These are phyloP conservation scores for Epinephelus coioides DNA, from an alignment of 2,797 vertebrate species.

Conservation along the genomic window DNA sequence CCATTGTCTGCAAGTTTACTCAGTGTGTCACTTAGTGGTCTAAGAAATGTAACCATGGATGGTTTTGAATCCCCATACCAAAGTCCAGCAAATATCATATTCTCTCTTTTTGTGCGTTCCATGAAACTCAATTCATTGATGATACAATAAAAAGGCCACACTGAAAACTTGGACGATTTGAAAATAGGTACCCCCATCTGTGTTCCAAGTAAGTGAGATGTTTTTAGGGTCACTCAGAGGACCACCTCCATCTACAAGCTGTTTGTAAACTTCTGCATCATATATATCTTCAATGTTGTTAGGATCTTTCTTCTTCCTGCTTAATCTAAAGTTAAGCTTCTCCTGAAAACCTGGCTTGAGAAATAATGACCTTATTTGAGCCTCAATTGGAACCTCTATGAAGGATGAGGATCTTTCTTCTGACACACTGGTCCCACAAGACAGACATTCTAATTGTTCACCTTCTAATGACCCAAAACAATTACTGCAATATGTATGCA, in stretches of 20 bases:
- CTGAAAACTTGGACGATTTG: slow-evolving; percentile 50
- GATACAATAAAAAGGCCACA: slow-evolving; percentile 59
- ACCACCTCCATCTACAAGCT: slow-evolving; percentile 3
- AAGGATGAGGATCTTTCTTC: slow-evolving; percentile 33
- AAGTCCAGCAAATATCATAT: slow-evolving; percentile 53
- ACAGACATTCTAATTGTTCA: slow-evolving; percentile 38
- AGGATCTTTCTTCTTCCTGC: not conserved
- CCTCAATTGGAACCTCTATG: slow-evolving; percentile 46
- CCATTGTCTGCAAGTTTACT: slow-evolving; percentile 40
- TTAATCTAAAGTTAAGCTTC: slow-evolving; percentile 22
- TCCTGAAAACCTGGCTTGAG: slow-evolving; percentile 27
- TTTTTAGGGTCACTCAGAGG: slow-evolving; percentile 31
- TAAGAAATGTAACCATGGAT: slow-evolving; percentile 19
- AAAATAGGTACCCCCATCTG: slow-evolving; percentile 49
- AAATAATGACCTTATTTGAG: slow-evolving; percentile 8
- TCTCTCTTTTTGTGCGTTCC: slow-evolving; percentile 49
- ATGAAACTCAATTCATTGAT: slow-evolving; percentile 50
- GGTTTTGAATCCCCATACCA: slow-evolving; percentile 56
- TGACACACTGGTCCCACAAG: slow-evolving; percentile 31
- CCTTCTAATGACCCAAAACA: slow-evolving; percentile 36
- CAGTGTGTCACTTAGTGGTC: slow-evolving; percentile 39
- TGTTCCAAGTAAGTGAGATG: slow-evolving; percentile 25
- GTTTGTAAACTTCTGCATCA: not conserved
- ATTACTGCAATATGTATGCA: slow-evolving; percentile 55
- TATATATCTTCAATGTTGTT: slow-evolving; percentile 1